Conservation (phyloP, 2,113 vertebrate species). For the Stictonetta naevosa region DNA sequence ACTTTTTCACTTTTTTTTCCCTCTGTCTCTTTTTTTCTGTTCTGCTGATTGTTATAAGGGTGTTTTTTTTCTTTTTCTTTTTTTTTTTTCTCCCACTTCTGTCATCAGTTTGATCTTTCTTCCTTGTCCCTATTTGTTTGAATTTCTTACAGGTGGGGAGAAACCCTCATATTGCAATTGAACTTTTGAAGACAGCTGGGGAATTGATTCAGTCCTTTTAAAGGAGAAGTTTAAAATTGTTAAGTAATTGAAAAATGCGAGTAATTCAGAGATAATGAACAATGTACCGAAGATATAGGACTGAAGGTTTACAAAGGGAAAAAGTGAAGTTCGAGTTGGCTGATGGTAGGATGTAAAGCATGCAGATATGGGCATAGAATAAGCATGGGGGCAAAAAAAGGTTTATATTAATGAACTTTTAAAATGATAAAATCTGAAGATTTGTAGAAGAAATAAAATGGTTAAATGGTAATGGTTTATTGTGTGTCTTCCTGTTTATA, state of each 20-base stretch:
- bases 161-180: constrained; percentile 2
- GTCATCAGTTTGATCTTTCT: constrained; percentile 75
- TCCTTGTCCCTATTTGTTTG: constrained; percentile 64
- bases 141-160: constrained; percentile 27
- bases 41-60: constrained; percentile 68
- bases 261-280: background rate
- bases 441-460: background rate
- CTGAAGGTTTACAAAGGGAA: background rate
- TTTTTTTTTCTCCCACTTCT: background rate
- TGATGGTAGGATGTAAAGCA: background rate
- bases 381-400: background rate
- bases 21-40: constrained; percentile 45
- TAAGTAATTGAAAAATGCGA: background rate
- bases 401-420: background rate
- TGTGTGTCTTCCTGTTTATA: background rate
- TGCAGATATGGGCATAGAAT: background rate
- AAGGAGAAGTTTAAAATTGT: constrained; percentile 8
- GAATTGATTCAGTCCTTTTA: constrained; percentile 55
- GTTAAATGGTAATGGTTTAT: background rate
- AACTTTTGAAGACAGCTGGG: constrained; percentile 21
- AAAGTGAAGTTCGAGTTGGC: constrained; percentile 1
- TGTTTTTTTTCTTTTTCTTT: background rate
- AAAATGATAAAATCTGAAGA: background rate
- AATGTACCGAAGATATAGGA: background rate
- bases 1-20: constrained; percentile 67